Percentiles rank a stretch among this genome's conserved stretches.
Conservation (phyloP, 1,140 invertebrate species). For the Portunus trituberculatus region DNA sequence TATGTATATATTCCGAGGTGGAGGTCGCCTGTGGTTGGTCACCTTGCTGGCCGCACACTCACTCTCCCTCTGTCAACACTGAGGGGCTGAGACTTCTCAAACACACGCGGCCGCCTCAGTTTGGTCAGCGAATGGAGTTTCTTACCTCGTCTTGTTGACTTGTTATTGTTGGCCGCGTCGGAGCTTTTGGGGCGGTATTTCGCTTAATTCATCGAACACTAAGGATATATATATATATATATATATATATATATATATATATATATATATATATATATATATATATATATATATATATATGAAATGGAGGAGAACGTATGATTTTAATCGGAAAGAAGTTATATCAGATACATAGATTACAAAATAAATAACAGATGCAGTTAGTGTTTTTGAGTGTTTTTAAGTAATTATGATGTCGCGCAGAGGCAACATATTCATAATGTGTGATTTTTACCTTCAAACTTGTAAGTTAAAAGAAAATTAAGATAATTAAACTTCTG, state of each 20-base stretch:
- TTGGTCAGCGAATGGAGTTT: conserved; percentile 44
- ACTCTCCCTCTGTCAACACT: not conserved
- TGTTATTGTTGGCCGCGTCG: conserved; percentile 24
- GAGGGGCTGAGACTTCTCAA: conserved; percentile 45
- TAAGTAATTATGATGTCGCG: too few species aligned
- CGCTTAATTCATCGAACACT: not conserved
- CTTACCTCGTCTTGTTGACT: conserved; percentile 4
- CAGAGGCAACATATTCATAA: too few species aligned
- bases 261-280: too few species aligned
- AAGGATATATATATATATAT: conserved; percentile 14
- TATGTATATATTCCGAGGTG: not conserved
- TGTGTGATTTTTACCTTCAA: too few species aligned
- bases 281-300: too few species aligned
- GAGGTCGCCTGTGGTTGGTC: not conserved
- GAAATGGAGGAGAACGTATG: too few species aligned
- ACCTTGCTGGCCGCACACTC: conserved; percentile 3
- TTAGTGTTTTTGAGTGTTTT: too few species aligned
- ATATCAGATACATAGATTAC: too few species aligned
- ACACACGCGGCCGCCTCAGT: conserved; percentile 16
- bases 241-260: conserved; percentile 39
- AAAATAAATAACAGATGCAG: too few species aligned
- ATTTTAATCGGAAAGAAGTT: too few species aligned
- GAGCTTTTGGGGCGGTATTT: not conserved
- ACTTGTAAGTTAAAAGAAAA: too few species aligned
- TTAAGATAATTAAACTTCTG: too few species aligned